Evolutionary conservation across 2,113 vertebrate species (phyloP), one percentile per base, ranked within the genome.

Genomic region (Rattus rattus): DNA sequence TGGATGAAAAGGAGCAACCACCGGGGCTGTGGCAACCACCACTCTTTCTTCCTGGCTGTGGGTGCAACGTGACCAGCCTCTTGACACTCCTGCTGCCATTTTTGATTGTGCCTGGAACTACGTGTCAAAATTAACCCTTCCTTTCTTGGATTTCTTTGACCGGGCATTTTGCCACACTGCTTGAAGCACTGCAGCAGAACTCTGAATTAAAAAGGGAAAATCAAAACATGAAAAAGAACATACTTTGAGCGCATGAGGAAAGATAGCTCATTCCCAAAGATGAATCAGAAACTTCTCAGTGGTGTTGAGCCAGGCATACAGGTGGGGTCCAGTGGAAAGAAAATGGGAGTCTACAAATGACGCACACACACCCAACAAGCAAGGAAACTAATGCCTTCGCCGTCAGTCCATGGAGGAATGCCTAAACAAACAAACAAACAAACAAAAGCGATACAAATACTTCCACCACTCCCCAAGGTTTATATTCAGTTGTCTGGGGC

Each of bases 151-250:
- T 36, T 13, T 30, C 63, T 87, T 87, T 87, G 85, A 3, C 49
- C 47, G 26, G 65, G 47, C 19, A 36, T 69, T 69, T 52, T 52
- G 47, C 26, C 22, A 33, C 63, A 61, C 33, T 94, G n/a, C n/a
- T n/a, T n/a, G n/a, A n/a, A n/a, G n/a, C n/a, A n/a, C n/a, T n/a
- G n/a, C n/a, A n/a, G 30, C 26, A 54, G 36, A 87, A 92, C 39
- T 88, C 91, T 47, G n/a, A 93, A 85, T 86, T 47, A 56, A 94
- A 92, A 88, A 33, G 80, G 63, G 52, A 56, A 94, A 90, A 92
- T 47, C 47, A 85, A 54, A 77, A 92, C 28, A 19, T 76, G 24
- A 90, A 85, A 39, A 49, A 47, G 69, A 85, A 61, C 26, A 9
- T 47, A 61, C 54, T 81, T 67, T 20, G 20, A 19, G 33, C 4